Evolutionary conservation across 2,113 vertebrate genomes (phyloP).

Genomic region (Solea senegalensis): DNA sequence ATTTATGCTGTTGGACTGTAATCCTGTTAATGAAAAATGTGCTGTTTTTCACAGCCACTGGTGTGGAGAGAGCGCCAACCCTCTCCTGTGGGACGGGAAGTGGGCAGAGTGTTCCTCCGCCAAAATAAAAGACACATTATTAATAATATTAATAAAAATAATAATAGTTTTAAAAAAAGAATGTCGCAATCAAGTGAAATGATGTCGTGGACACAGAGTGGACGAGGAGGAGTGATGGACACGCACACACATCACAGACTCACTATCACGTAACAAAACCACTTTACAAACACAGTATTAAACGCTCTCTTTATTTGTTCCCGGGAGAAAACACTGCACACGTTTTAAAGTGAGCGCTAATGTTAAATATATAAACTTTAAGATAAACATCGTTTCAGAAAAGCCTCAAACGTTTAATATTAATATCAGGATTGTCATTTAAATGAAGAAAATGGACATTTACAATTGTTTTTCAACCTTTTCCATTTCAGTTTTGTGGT

Average conservation of each 20-base stretch:
- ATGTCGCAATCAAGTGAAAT: slow-evolving; percentile 59
- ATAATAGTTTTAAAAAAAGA: slow-evolving; percentile 15
- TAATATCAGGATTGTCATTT: too few relatives aligned
- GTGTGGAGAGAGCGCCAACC: slow-evolving; percentile 51
- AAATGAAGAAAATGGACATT: too few relatives aligned
- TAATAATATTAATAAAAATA: background rate
- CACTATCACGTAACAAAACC: too few relatives aligned
- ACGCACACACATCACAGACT: background rate
- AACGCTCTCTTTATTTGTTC: too few relatives aligned
- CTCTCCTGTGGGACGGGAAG: slow-evolving; percentile 50
- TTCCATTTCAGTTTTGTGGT: too few relatives aligned
- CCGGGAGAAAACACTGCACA: too few relatives aligned
- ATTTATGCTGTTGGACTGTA: slow-evolving; percentile 73
- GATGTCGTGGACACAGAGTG: slow-evolving; percentile 29
- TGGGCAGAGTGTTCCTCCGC: slow-evolving; percentile 49
- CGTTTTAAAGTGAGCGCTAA: too few relatives aligned
- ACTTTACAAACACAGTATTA: too few relatives aligned
- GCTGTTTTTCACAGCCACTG: slow-evolving; percentile 71
- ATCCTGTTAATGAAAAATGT: slow-evolving; percentile 78
- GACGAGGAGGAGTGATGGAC: background rate
- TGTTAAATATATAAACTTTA: too few relatives aligned
- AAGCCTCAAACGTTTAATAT: too few relatives aligned
- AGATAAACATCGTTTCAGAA: too few relatives aligned
- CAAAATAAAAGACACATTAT: slow-evolving; percentile 65
- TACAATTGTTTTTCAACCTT: too few relatives aligned